phyloP scores from a whole-genome alignment of 2,888 invertebrate species.

The Sinodicranocentrus sp. region DNA sequence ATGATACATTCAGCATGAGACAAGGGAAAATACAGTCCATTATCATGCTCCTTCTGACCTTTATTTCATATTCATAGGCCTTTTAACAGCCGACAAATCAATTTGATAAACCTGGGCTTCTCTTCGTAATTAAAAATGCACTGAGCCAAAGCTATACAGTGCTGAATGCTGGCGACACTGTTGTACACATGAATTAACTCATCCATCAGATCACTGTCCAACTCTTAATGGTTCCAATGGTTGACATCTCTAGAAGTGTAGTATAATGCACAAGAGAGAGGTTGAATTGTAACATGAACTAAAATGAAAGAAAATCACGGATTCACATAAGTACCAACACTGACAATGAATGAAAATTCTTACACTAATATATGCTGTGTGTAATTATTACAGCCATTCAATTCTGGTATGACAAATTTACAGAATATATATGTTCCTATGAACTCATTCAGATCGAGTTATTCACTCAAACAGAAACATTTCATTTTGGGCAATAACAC shows the following conservation, averaged over 20 bases:
- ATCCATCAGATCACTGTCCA: constrained; percentile 9
- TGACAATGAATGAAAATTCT: constrained; percentile 9
- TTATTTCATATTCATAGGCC: constrained; percentile 37
- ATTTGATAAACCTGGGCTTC: constrained; percentile 19
- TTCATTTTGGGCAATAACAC: too few species aligned
- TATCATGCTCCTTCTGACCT: constrained; percentile 60
- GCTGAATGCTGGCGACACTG: background rate
- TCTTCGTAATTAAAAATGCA: background rate
- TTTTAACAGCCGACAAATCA: constrained; percentile 48
- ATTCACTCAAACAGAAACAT: too few species aligned
- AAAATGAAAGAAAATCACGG: background rate
- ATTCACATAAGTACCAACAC: background rate
- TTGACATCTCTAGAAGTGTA: too few species aligned
- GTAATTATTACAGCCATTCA: constrained; percentile 3
- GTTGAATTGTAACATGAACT: background rate
- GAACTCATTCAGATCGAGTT: too few species aligned
- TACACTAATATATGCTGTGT: background rate
- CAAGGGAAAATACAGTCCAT: constrained; percentile 43
- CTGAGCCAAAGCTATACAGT: background rate
- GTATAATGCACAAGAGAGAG: too few species aligned
- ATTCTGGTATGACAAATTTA: too few species aligned
- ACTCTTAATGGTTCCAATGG: background rate
- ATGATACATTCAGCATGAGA: constrained; percentile 22
- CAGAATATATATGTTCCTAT: too few species aligned
- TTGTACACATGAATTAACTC: background rate